These are phyloP conservation scores for Zapus hudsonius DNA, from an alignment of 2,113 vertebrate species.

Conservation along the genomic window DNA sequence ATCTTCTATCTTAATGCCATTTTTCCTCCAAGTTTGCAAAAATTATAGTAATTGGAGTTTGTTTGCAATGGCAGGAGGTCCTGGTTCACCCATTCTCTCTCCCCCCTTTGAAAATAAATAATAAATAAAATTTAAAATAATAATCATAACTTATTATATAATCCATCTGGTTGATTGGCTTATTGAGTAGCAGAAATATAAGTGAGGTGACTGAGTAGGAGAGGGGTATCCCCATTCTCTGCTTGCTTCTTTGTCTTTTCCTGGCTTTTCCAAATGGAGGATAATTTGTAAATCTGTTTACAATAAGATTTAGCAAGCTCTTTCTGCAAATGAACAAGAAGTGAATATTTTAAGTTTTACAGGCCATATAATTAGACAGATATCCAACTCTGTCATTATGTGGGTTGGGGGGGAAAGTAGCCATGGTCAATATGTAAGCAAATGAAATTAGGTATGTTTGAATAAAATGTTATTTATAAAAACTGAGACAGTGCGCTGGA, in stretches of 20 bases:
- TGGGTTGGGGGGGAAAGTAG: not conserved
- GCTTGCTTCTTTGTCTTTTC: not conserved
- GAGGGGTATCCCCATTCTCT: not conserved
- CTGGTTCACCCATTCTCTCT: too few relatives aligned
- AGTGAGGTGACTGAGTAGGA: not conserved
- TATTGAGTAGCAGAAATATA: not conserved
- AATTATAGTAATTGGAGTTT: not conserved
- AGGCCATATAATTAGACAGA: not conserved
- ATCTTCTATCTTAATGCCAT: too few relatives aligned
- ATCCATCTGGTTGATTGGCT: not conserved
- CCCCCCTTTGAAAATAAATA: too few relatives aligned
- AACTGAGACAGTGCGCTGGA: not conserved
- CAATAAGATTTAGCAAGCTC: not conserved
- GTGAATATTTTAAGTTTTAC: slow-evolving; percentile 13
- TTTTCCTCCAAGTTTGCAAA: too few relatives aligned
- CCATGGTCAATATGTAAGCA: not conserved
- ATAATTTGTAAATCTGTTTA: not conserved
- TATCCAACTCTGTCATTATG: not conserved
- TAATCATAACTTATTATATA: too few relatives aligned
- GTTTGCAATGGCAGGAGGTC: too few relatives aligned
- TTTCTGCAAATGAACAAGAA: slow-evolving; percentile 18
- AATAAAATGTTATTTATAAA: slow-evolving; percentile 33
- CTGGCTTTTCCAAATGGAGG: not conserved
- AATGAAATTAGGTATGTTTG: not conserved
- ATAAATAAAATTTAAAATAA: too few relatives aligned